phyloP scores from a whole-genome alignment of 2,113 vertebrate species.

The Proterorhinus semilunaris region DNA sequence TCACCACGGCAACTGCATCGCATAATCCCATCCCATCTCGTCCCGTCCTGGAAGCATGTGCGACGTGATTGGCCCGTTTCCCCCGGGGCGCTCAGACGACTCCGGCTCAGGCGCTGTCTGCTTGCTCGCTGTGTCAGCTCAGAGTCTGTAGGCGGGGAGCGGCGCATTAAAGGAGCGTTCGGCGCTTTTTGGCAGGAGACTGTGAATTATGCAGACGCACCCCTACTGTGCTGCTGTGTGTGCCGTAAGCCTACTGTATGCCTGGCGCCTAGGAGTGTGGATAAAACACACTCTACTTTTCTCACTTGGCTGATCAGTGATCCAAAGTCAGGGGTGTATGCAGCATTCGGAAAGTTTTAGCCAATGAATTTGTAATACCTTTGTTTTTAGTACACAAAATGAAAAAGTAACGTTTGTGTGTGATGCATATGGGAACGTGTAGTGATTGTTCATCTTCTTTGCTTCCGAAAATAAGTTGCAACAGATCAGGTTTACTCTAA shows the following conservation, averaged over 20 bases:
- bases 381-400: background rate
- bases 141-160: slow-evolving; percentile 53
- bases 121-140: slow-evolving; percentile 68
- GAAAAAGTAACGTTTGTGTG: no score
- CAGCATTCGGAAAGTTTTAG: background rate
- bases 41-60: slow-evolving; percentile 57
- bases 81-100: slow-evolving; percentile 55
- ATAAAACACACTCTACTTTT: slow-evolving; percentile 28
- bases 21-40: slow-evolving; percentile 61
- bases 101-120: slow-evolving; percentile 53
- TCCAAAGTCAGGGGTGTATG: background rate
- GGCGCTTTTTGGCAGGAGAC: slow-evolving; percentile 61
- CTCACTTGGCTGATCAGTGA: slow-evolving; percentile 3
- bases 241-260: slow-evolving; percentile 23
- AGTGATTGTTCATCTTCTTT: background rate
- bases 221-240: slow-evolving; percentile 49
- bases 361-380: background rate
- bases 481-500: background rate
- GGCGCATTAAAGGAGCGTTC: slow-evolving; percentile 63
- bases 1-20: slow-evolving; percentile 62
- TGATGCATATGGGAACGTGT: background rate
- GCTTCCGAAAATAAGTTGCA: background rate
- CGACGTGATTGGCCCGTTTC: slow-evolving; percentile 58
- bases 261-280: slow-evolving; percentile 17
- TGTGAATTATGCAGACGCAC: slow-evolving; percentile 68